Evolutionary conservation across 2,797 vertebrate species (phyloP).

Genomic region (Allobates femoralis): DNA sequence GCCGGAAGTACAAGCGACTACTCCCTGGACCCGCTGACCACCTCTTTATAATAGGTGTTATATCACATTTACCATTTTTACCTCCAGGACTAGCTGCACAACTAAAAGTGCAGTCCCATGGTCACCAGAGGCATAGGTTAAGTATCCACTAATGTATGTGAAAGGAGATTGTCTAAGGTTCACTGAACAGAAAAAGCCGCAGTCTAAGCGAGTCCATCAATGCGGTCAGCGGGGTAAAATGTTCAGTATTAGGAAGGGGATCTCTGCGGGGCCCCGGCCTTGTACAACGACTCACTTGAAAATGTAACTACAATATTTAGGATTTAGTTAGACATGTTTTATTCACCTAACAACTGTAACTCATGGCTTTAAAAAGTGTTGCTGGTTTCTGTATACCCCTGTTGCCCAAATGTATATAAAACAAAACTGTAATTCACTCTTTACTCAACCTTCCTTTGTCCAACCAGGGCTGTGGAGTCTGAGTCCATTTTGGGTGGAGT

Average conservation of each 20-base stretch:
- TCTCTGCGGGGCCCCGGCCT: neutral
- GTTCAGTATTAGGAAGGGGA: neutral
- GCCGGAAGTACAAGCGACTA: conserved; percentile 17
- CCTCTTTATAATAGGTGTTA: neutral
- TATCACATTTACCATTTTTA: neutral
- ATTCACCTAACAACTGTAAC: too few relatives aligned
- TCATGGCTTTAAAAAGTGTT: too few relatives aligned
- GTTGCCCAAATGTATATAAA: too few relatives aligned
- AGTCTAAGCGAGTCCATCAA: conserved; percentile 13
- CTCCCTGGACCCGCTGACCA: neutral
- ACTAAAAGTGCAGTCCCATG: conserved; percentile 6
- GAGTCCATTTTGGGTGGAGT: too few relatives aligned
- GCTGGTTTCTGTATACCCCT: too few relatives aligned
- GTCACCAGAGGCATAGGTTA: conserved; percentile 1
- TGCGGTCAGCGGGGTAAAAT: neutral
- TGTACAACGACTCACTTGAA: neutral
- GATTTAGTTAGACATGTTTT: too few relatives aligned
- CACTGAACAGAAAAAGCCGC: neutral
- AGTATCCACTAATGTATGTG: conserved; percentile 14
- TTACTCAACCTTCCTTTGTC: too few relatives aligned
- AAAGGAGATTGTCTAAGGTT: conserved; percentile 27
- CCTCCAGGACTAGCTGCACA: too few relatives aligned
- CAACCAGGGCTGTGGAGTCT: too few relatives aligned
- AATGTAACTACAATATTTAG: neutral
- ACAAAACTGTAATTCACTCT: too few relatives aligned